These are phyloP conservation scores for Drosophila kuntzei DNA, from an alignment of 2,888 invertebrate species.

Conservation along the genomic window DNA sequence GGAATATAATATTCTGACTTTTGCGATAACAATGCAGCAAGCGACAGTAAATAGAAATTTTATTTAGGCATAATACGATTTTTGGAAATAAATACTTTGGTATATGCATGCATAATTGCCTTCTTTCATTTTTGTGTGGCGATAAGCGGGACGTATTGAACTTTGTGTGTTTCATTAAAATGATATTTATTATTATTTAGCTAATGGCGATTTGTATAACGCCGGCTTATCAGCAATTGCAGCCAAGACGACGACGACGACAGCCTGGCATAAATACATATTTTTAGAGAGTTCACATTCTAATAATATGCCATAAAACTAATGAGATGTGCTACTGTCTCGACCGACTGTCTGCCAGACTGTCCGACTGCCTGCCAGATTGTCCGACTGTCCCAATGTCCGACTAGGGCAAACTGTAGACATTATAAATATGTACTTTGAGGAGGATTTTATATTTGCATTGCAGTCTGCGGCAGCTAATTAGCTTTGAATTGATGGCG, in stretches of 20 bases:
- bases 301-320: slow-evolving; percentile 69
- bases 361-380: slow-evolving; percentile 44
- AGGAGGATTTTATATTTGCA: slow-evolving; percentile 40
- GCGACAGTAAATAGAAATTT: slow-evolving; percentile 1
- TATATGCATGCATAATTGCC: slow-evolving; percentile 1
- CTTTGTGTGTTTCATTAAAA: slow-evolving; percentile 68
- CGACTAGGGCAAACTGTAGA: slow-evolving; percentile 4
- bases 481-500: slow-evolving; percentile 70
- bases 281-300: slow-evolving; percentile 47
- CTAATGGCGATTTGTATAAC: slow-evolving; percentile 29
- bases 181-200: slow-evolving; percentile 68
- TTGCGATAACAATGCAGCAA: slow-evolving; percentile 47
- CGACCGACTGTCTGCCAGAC: slow-evolving; percentile 35
- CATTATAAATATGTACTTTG: slow-evolving; percentile 14
- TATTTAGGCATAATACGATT: not conserved
- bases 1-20: slow-evolving; percentile 30
- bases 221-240: slow-evolving; percentile 63
- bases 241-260: slow-evolving; percentile 38
- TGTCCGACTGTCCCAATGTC: slow-evolving; percentile 13
- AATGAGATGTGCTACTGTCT: slow-evolving; percentile 55
- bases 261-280: slow-evolving; percentile 30
- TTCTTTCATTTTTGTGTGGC: not conserved
- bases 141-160: slow-evolving; percentile 46
- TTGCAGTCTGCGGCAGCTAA: slow-evolving; percentile 51
- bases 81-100: slow-evolving; percentile 1